Evolutionary conservation across 1,140 invertebrate genomes (phyloP), one percentile per base, ranked within the genome.

Genomic region (Polypedilum vanderplanki): DNA sequence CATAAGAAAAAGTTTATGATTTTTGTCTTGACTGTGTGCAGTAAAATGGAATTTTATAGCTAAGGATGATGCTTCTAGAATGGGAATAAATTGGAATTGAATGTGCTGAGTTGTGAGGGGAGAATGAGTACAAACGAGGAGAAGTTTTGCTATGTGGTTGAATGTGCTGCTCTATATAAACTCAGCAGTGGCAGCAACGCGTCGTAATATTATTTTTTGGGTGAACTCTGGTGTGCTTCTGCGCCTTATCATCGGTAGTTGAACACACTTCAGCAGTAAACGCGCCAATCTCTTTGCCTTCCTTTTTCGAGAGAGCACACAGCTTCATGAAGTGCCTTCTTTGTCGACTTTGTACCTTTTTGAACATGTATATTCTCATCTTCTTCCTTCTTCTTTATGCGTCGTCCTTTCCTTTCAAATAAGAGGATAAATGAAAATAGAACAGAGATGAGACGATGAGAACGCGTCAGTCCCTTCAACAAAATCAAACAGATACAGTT

Each of bases 31-130:
- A 22, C 65, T 70, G 65, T 70, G 17, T 70, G 65, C 65, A 18
- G 65, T 70, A 70, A 70, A 70, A 70, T 10, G 46, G 65, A 70
- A 70, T 70, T 70, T 70, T 70, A 70, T 70, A 17, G 65, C 65
- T 70, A 70, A 70, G 65, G 65, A 70, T 70, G 65, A 70, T 70
- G 17, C 20, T 70, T 70, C 20, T 22, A 70, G 65, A 22, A 20
- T 22, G 65, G 65, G 65, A 70, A 70, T 70, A 22, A 20, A 70
- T 70, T 70, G 10, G 46, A 18, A 70, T 70, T 70, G 17, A 70
- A 20, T 57, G 65, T n/a, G n/a, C n/a, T n/a, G n/a, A n/a, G n/a
- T n/a, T n/a, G n/a, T 20, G 8, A 12, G 10, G n/a, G 17, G 65
- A 20, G 65, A 18, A 20, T 18, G 65, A 70, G 65, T 33, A 33